Evolutionary conservation across 1,140 invertebrate genomes (phyloP).

Genomic region (Hesperophylax magnus): DNA sequence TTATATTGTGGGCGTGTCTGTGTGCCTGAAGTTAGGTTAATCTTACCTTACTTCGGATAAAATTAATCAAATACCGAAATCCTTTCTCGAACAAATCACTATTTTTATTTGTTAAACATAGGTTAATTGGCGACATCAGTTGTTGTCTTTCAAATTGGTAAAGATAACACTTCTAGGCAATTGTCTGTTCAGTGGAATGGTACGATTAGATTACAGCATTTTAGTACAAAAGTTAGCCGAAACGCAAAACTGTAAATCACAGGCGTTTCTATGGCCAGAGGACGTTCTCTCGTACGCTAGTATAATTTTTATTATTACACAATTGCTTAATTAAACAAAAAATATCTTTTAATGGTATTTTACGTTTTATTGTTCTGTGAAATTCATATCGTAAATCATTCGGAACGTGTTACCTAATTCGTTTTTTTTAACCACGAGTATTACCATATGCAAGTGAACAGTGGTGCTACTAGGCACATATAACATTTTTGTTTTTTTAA

Average conservation of each 20-base stretch:
- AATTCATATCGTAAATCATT: neutral
- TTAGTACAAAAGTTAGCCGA: neutral
- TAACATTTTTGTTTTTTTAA: too few relatives aligned
- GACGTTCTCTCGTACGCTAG: neutral
- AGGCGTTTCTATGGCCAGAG: neutral
- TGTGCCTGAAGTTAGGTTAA: too few relatives aligned
- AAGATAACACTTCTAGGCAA: too few relatives aligned
- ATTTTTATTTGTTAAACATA: too few relatives aligned
- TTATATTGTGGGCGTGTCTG: too few relatives aligned
- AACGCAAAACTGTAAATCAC: conserved; percentile 2
- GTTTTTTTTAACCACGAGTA: neutral
- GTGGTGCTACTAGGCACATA: too few relatives aligned
- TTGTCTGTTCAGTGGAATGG: neutral
- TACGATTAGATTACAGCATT: neutral
- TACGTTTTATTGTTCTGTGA: neutral
- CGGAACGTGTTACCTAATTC: neutral
- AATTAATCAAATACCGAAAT: too few relatives aligned
- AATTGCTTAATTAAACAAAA: neutral
- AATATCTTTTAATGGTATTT: neutral
- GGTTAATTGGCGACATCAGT: too few relatives aligned
- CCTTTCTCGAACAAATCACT: too few relatives aligned
- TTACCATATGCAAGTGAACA: neutral
- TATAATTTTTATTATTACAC: neutral
- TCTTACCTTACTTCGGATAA: too few relatives aligned
- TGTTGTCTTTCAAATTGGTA: too few relatives aligned